phyloP scores from a whole-genome alignment of 1,140 invertebrate species.

The Calosoma granatense region DNA sequence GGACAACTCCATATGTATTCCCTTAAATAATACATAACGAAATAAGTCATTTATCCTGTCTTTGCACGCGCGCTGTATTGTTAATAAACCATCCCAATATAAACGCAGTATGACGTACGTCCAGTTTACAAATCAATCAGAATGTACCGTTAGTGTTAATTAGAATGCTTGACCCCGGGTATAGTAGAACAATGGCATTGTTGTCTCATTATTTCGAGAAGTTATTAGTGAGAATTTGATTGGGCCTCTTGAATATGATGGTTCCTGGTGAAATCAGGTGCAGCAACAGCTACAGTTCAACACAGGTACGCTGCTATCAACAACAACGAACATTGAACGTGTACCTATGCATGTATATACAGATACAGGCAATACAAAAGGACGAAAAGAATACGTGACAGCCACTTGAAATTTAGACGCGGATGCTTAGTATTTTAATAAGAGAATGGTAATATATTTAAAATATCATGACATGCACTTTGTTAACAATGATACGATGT shows the following conservation, averaged over 20 bases:
- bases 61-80: background rate
- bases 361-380: too few relatives aligned
- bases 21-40: slow-evolving; percentile 3
- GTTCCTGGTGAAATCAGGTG: background rate
- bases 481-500: too few relatives aligned
- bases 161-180: slow-evolving; percentile 26
- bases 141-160: slow-evolving; percentile 26
- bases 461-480: too few relatives aligned
- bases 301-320: too few relatives aligned
- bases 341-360: too few relatives aligned
- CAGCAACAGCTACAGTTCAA: background rate
- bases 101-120: slow-evolving; percentile 11
- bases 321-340: too few relatives aligned
- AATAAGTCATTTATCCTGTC: background rate
- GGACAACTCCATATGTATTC: background rate
- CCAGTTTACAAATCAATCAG: slow-evolving; percentile 26
- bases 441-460: too few relatives aligned
- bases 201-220: background rate
- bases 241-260: background rate
- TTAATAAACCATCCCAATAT: background rate
- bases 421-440: too few relatives aligned
- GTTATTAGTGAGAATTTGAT: background rate
- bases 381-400: background rate
- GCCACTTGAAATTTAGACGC: background rate
- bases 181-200: slow-evolving; percentile 17